Conservation (phyloP, 1,140 invertebrate species). For the Trachelipus rathkii region DNA sequence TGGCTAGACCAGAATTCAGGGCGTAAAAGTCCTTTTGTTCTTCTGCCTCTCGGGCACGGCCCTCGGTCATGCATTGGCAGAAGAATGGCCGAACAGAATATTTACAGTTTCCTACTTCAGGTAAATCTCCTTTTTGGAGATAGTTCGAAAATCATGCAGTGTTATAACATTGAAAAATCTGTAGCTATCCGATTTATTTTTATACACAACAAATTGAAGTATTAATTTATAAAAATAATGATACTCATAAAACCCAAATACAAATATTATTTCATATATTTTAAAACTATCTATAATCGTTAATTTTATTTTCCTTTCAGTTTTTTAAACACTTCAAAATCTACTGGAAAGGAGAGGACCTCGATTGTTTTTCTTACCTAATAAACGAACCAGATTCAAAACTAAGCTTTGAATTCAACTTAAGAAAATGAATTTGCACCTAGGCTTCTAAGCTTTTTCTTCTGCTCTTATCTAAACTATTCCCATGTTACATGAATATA, state of each 20-base stretch:
- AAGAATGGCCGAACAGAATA: constrained; percentile 81
- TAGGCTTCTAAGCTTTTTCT: no score
- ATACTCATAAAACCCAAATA: no score
- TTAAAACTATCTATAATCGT: no score
- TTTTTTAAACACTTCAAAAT: constrained; percentile 64
- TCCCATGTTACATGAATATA: no score
- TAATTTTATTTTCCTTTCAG: constrained; percentile 54
- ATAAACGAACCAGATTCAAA: constrained; percentile 70
- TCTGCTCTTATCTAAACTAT: no score
- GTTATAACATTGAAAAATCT: no score
- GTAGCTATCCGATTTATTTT: no score
- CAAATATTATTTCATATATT: no score
- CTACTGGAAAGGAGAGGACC: constrained; percentile 59
- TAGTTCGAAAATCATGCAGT: no score
- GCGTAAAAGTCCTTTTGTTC: constrained; percentile 60
- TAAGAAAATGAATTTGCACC: constrained; percentile 4
- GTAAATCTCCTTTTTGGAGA: constrained; percentile 1
- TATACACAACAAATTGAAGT: no score
- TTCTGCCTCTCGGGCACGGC: constrained; percentile 86
- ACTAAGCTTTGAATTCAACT: constrained; percentile 27
- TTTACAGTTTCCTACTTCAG: constrained; percentile 49
- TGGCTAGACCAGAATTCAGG: constrained; percentile 65
- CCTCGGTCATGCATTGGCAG: constrained; percentile 79
- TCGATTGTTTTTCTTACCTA: constrained; percentile 64
- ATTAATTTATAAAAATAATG: no score